These are phyloP conservation scores for Eospalax fontanierii DNA, from an alignment of 2,797 vertebrate genomes.

Conservation along the genomic window DNA sequence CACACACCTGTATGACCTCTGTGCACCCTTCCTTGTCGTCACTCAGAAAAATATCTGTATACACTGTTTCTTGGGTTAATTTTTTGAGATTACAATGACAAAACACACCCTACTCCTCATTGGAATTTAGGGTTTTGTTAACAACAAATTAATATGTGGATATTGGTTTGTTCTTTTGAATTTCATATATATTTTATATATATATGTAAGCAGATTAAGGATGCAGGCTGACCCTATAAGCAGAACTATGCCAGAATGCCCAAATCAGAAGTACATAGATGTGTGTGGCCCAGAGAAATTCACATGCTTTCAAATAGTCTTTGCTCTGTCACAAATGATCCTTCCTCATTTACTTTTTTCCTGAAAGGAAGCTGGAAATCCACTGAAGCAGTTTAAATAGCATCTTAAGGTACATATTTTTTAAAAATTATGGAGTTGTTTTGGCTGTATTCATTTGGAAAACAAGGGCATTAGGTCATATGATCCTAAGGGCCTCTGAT, in stretches of 20 bases:
- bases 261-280: neutral
- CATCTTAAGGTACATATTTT: constrained; percentile 63
- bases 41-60: neutral
- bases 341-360: neutral
- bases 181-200: neutral
- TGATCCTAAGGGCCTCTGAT: neutral
- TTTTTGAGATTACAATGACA: neutral
- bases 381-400: constrained; percentile 64
- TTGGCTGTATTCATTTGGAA: no score
- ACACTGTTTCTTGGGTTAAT: neutral
- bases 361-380: constrained; percentile 62
- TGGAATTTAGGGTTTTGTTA: constrained; percentile 45
- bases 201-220: neutral
- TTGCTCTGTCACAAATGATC: constrained; percentile 40
- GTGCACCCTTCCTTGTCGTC: neutral
- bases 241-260: constrained; percentile 19
- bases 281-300: neutral
- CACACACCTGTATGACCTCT: neutral
- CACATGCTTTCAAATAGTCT: constrained; percentile 1
- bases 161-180: constrained; percentile 26
- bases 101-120: neutral
- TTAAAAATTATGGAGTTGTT: constrained; percentile 16
- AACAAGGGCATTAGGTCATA: neutral
- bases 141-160: neutral
- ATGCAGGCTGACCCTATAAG: neutral